Conservation (phyloP, 2,113 vertebrate species). For the Otis tarda region DNA sequence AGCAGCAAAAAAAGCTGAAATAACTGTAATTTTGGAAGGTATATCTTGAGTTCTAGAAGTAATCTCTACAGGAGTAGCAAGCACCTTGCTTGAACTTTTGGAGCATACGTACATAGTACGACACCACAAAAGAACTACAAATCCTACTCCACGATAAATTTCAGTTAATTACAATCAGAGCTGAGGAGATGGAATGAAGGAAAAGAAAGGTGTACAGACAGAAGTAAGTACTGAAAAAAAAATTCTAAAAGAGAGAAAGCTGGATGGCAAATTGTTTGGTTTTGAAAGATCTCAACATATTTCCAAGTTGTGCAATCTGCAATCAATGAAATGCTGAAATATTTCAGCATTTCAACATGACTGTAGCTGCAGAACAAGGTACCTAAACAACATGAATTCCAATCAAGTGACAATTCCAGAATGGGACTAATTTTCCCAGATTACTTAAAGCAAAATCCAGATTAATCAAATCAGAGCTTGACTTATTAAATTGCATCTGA, state of each 20-base stretch:
- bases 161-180: background rate
- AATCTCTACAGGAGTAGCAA: background rate
- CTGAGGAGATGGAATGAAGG: background rate
- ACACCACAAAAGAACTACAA: background rate
- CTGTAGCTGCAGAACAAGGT: background rate
- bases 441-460: background rate
- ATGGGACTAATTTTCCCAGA: background rate
- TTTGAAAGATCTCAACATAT: background rate
- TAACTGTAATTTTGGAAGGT: background rate
- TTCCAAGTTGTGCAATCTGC: background rate
- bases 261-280: background rate
- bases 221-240: background rate
- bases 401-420: background rate
- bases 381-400: background rate
- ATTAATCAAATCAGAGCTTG: background rate
- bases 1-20: background rate
- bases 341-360: background rate
- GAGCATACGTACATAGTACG: background rate
- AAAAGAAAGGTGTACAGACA: background rate
- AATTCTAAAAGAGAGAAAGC: background rate
- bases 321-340: background rate
- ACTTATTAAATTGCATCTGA: background rate
- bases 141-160: background rate
- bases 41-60: background rate
- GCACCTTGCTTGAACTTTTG: background rate